Conservation (phyloP, 2,797 vertebrate species). For the Karalla daura region DNA sequence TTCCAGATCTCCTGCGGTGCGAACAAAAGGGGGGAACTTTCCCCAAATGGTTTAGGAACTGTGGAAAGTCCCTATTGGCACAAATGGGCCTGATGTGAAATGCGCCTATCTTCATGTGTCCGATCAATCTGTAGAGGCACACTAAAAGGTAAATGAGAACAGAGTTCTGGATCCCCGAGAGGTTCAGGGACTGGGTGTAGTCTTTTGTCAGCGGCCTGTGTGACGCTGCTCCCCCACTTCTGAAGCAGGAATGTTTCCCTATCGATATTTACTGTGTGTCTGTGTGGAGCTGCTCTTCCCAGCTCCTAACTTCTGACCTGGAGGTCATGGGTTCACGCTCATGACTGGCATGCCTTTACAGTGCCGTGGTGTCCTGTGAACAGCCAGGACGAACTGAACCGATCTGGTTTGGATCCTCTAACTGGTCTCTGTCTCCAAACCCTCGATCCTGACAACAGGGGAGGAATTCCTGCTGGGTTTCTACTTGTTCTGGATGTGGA, state of each 20-base stretch:
- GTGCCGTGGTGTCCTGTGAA: constrained; percentile 32
- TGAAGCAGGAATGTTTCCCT: constrained; percentile 66
- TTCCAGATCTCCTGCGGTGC: too few species aligned
- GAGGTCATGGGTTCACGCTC: constrained; percentile 66
- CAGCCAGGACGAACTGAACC: constrained; percentile 22
- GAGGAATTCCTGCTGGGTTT: constrained; percentile 31
- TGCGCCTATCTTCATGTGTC: too few species aligned
- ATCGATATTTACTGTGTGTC: constrained; percentile 62
- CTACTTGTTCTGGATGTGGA: constrained; percentile 2
- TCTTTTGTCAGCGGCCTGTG: constrained; percentile 42
- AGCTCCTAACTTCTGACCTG: constrained; percentile 69
- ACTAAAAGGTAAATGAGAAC: too few species aligned
- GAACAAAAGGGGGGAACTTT: too few species aligned
- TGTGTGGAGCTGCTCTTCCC: constrained; percentile 66
- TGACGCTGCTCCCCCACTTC: constrained; percentile 36
- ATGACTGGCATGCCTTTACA: constrained; percentile 64
- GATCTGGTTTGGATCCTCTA: constrained; percentile 17
- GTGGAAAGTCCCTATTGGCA: too few species aligned
- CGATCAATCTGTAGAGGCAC: too few species aligned
- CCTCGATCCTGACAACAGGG: too few species aligned
- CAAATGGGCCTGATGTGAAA: too few species aligned
- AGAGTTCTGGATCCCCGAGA: too few species aligned
- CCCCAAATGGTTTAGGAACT: too few species aligned
- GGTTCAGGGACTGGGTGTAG: too few species aligned
- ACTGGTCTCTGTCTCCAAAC: too few species aligned